Conservation (phyloP, 2,113 vertebrate genomes). For the Cyanoderma ruficeps region DNA sequence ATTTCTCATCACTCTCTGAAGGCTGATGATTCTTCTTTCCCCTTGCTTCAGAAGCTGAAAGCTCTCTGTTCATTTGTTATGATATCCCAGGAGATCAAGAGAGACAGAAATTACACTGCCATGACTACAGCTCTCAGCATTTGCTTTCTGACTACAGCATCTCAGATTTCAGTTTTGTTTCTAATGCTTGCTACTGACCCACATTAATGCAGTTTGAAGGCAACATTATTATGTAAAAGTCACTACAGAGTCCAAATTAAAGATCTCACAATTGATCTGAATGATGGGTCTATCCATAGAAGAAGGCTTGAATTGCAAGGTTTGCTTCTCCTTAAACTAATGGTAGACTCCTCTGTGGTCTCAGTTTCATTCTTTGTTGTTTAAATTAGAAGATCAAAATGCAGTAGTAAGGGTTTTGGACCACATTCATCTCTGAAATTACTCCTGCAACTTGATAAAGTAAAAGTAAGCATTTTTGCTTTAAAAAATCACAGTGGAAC, state of each 20-base stretch:
- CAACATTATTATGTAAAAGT: slow-evolving; percentile 58
- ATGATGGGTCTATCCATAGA: slow-evolving; percentile 52
- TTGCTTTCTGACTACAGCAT: slow-evolving; percentile 20
- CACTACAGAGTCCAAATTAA: slow-evolving; percentile 57
- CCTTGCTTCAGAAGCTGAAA: background rate
- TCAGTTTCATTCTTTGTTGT: background rate
- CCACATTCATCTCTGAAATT: background rate
- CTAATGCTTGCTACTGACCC: slow-evolving; percentile 46
- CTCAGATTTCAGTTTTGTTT: slow-evolving; percentile 37
- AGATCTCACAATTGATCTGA: slow-evolving; percentile 38
- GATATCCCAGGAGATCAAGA: slow-evolving; percentile 19
- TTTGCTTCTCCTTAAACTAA: slow-evolving; percentile 1
- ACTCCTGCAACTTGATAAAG: background rate
- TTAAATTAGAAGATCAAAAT: slow-evolving; percentile 30
- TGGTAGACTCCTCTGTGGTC: background rate
- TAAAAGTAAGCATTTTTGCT: background rate
- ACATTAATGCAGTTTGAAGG: slow-evolving; percentile 57
- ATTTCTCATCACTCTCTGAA: background rate
- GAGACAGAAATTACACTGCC: background rate
- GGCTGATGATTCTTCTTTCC: background rate
- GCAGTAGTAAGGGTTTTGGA: background rate
- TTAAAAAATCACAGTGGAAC: background rate
- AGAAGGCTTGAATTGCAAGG: slow-evolving; percentile 26
- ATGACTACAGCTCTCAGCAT: background rate
- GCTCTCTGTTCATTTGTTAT: background rate